phyloP scores from a whole-genome alignment of 2,113 vertebrate species.

The Ochotona curzoniae region DNA sequence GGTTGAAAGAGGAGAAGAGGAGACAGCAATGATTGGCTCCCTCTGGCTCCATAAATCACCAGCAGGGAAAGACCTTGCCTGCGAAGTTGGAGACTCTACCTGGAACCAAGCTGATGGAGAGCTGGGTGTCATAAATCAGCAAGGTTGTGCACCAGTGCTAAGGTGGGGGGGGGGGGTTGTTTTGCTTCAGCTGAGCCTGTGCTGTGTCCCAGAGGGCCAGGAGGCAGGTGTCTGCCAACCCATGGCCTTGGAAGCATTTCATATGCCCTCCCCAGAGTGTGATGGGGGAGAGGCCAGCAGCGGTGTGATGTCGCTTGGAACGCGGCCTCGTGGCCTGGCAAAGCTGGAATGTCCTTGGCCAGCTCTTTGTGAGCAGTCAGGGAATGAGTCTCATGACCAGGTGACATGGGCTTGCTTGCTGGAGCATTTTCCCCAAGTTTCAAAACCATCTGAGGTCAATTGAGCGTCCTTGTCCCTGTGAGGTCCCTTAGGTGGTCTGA shows the following conservation, averaged over 20 bases:
- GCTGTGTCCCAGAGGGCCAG: neutral
- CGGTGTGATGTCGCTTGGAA: constrained; percentile 39
- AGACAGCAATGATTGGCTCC: constrained; percentile 45
- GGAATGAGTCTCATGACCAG: constrained; percentile 70
- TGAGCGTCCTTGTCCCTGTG: constrained; percentile 37
- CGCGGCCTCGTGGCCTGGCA: constrained; percentile 46
- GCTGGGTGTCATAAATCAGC: constrained; percentile 73
- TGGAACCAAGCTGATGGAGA: constrained; percentile 44
- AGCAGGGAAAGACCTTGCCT: constrained; percentile 59
- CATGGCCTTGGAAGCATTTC: neutral
- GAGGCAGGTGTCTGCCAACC: constrained; percentile 23
- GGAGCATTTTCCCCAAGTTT: constrained; percentile 61
- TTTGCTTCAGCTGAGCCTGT: neutral
- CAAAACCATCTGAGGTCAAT: constrained; percentile 70
- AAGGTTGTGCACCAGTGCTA: constrained; percentile 24
- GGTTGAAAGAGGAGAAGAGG: constrained; percentile 47
- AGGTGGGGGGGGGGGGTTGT: neutral
- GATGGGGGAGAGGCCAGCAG: neutral
- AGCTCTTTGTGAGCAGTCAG: constrained; percentile 69
- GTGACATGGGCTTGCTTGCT: constrained; percentile 60
- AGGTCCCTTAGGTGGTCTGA: neutral
- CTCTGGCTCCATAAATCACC: constrained; percentile 75
- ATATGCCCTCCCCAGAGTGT: constrained; percentile 44
- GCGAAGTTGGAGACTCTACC: constrained; percentile 58
- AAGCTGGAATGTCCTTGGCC: constrained; percentile 75